Base-by-base conservation (phyloP, 2,113 vertebrate genomes). In the Antechinus stuartii region DNA sequence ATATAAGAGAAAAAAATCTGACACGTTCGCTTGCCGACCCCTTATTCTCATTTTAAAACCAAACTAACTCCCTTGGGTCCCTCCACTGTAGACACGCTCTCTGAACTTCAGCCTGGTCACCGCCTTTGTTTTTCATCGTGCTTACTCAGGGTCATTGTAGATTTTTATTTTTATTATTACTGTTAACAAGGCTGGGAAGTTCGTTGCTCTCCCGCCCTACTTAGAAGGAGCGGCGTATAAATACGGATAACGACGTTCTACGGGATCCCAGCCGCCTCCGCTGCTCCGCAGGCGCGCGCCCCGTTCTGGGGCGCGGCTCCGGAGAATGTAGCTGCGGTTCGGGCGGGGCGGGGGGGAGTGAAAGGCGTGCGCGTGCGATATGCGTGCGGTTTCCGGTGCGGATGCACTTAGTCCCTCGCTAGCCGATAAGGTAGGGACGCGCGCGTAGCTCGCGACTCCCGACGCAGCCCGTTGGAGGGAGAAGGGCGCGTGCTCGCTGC, bases 401-500 rank as follows among this genome's bases (percentile, higher is more conserved):
- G 57, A 24, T 25, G 57, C 2, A 49, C 46, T 2, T 6, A 14
- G 11, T 1, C 2, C 0, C n/a, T 46, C 0, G 49, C 26, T n/a
- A 1, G 54, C 52, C 49, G 76, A 68, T 19, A 89, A 27, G 5
- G 93, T 57, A 0, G 4, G 0, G 35, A 47, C 47, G 47, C 49
- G 42, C 35, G 6, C 0, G 27, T 89, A 30, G 90, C 94, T 96
- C 89, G 93, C 90, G 89, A 92, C 23, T 53, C 76, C 5, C 8
- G 54, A 55, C 42, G 24, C 10, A 16, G 1, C 16, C 27, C 7
- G 46, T 1, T 0, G 11, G 90, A 1, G 57, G 89, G 30, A 61
- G 42, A 8, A 8, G 46, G 89, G 54, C 10, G 55, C 42, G 56
- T 2, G 92, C 94, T 54, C 92, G 55, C 14, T 3, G 27, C 54